Evolutionary conservation across 30 jellyfish, hydroid and myxozoan species (phyloP).

Genomic region (Phacellophora camtschatica): DNA sequence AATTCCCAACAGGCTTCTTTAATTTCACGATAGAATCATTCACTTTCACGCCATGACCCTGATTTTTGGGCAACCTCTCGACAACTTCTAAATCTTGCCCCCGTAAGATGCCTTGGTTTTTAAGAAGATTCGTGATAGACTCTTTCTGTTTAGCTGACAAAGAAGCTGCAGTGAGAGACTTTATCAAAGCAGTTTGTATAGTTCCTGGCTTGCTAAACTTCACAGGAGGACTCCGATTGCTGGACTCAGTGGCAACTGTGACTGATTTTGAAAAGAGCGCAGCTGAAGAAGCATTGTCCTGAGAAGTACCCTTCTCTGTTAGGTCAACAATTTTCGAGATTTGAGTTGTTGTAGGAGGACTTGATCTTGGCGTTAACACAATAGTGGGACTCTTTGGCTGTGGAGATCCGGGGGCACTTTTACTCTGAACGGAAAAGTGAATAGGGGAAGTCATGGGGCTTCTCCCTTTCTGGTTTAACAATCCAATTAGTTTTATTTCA

Average conservation of each 20-base stretch:
- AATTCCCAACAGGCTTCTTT: too few species aligned
- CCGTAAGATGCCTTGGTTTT: constrained; percentile 1
- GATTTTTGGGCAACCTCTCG: not conserved
- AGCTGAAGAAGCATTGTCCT: not conserved
- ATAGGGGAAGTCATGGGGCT: constrained; percentile 69
- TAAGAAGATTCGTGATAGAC: constrained; percentile 30
- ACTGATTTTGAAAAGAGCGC: not conserved
- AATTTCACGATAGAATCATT: too few species aligned
- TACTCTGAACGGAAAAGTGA: constrained; percentile 63
- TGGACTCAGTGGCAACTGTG: not conserved
- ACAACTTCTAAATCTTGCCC: not conserved
- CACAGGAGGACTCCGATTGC: not conserved
- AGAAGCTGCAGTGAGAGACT: constrained; percentile 37
- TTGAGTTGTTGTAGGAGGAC: constrained; percentile 24
- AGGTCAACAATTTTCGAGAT: not conserved
- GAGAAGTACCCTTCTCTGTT: not conserved
- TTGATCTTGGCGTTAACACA: constrained; percentile 41
- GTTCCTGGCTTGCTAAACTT: constrained; percentile 22
- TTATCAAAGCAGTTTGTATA: constrained; percentile 42
- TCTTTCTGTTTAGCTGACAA: constrained; percentile 61
- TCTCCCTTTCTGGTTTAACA: constrained; percentile 54
- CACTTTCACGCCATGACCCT: not conserved
- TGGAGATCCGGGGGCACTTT: constrained; percentile 77
- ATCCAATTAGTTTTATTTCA: constrained; percentile 60
- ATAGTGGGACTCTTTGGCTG: constrained; percentile 47